Conservation (phyloP, 2,797 vertebrate genomes). For the Myripristis jacobus region DNA sequence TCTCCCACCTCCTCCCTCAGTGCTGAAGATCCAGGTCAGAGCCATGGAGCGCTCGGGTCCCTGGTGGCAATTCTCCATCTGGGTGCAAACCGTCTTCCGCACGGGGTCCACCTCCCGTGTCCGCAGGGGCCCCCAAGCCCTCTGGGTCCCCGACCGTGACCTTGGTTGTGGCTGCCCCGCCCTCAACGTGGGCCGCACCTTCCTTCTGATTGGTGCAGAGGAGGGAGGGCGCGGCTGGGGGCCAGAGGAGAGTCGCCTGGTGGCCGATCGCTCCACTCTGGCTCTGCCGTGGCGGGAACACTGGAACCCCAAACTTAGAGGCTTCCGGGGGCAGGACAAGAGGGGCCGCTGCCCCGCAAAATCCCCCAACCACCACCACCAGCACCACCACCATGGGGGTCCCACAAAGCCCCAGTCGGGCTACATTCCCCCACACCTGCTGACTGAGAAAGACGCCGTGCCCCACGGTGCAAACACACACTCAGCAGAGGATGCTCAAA, state of each 20-base stretch:
- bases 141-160: conserved; percentile 90
- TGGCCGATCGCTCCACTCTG: conserved; percentile 88
- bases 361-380: conserved; percentile 39
- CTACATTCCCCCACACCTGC: conserved; percentile 82
- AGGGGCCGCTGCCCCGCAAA: conserved; percentile 82
- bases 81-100: conserved; percentile 87
- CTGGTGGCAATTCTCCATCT: conserved; percentile 90
- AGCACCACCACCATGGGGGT: conserved; percentile 26
- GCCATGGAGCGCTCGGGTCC: conserved; percentile 85
- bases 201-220: conserved; percentile 86
- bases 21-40: conserved; percentile 88
- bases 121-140: conserved; percentile 83
- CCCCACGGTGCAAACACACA: conserved; percentile 27
- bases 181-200: conserved; percentile 84
- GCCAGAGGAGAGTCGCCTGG: conserved; percentile 85
- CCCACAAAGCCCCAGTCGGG: conserved; percentile 43
- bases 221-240: conserved; percentile 80
- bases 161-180: conserved; percentile 88
- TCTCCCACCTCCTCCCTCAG: conserved; percentile 67
- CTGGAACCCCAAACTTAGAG: conserved; percentile 89
- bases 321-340: conserved; percentile 88
- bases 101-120: conserved; percentile 76
- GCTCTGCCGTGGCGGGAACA: conserved; percentile 91
- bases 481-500: conserved; percentile 29
- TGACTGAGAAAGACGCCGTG: conserved; percentile 52